Conservation (phyloP, 2,888 invertebrate species). For the Palloptera scutellata region DNA sequence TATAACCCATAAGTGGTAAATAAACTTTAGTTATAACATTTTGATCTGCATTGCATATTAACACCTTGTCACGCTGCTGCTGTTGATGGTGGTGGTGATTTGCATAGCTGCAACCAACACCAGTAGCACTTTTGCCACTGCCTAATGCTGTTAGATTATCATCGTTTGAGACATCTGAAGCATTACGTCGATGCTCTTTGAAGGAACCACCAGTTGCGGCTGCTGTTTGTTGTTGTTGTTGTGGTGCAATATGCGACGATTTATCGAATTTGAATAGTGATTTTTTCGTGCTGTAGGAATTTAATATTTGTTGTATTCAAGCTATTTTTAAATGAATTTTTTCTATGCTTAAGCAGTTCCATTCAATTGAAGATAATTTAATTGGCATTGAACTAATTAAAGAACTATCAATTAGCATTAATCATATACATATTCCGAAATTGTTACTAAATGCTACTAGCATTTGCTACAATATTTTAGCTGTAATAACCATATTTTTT, state of each 20-base stretch:
- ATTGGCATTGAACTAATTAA: too few species aligned
- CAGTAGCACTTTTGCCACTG: constrained; percentile 39
- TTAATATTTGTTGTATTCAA: not conserved
- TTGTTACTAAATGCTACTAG: too few species aligned
- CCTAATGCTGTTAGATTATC: constrained; percentile 50
- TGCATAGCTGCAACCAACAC: constrained; percentile 37
- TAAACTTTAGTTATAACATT: constrained; percentile 81
- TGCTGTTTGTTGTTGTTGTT: constrained; percentile 31
- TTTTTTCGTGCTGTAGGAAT: constrained; percentile 66
- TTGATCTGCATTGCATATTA: constrained; percentile 81
- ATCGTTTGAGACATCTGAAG: constrained; percentile 62
- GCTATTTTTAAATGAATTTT: too few species aligned
- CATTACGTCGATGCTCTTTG: constrained; percentile 62
- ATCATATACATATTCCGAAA: too few species aligned
- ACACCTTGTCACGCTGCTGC: constrained; percentile 67
- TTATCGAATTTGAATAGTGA: constrained; percentile 78
- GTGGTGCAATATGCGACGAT: constrained; percentile 60
- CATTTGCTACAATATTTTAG: too few species aligned
- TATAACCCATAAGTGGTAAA: constrained; percentile 82
- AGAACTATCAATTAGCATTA: too few species aligned
- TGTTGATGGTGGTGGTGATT: constrained; percentile 28
- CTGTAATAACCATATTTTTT: too few species aligned
- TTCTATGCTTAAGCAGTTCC: too few species aligned
- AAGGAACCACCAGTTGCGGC: constrained; percentile 34
- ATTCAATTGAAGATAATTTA: too few species aligned